Conservation (phyloP, 2,113 vertebrate genomes). For the Muntiacus muntjak region DNA sequence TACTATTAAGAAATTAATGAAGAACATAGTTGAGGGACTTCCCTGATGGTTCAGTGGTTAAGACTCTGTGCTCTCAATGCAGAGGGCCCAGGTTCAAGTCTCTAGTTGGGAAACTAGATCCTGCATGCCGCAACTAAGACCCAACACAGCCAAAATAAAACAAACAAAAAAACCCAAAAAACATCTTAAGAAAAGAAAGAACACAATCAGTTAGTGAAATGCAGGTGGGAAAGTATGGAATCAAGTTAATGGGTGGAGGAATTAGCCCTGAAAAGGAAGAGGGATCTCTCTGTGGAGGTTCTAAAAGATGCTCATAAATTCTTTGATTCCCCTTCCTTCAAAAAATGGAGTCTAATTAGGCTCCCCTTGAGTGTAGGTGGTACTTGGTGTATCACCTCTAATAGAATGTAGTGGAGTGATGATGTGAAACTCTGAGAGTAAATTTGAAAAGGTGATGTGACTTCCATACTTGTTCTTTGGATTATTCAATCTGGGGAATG, state of each 20-base stretch:
- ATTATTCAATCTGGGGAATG: background rate
- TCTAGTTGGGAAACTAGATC: background rate
- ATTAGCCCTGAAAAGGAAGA: background rate
- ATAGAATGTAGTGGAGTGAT: background rate
- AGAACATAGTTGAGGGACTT: background rate
- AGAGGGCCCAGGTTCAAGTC: background rate
- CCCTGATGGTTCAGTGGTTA: background rate
- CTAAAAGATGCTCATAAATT: background rate
- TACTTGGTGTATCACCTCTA: background rate
- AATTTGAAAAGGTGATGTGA: background rate
- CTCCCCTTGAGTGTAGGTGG: background rate
- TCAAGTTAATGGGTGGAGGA: background rate
- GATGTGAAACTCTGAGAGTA: background rate
- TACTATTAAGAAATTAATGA: background rate
- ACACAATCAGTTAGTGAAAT: background rate
- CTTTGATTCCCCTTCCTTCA: background rate
- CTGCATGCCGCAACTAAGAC: background rate
- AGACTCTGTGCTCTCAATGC: background rate
- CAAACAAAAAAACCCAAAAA: background rate
- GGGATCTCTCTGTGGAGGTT: background rate
- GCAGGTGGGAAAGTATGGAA: background rate
- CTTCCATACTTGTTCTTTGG: background rate
- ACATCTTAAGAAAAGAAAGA: background rate
- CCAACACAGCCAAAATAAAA: background rate
- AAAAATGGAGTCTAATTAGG: background rate